Evolutionary conservation across 92 coral and sea anemone species (phyloP).

Genomic region (Porites evermanni): DNA sequence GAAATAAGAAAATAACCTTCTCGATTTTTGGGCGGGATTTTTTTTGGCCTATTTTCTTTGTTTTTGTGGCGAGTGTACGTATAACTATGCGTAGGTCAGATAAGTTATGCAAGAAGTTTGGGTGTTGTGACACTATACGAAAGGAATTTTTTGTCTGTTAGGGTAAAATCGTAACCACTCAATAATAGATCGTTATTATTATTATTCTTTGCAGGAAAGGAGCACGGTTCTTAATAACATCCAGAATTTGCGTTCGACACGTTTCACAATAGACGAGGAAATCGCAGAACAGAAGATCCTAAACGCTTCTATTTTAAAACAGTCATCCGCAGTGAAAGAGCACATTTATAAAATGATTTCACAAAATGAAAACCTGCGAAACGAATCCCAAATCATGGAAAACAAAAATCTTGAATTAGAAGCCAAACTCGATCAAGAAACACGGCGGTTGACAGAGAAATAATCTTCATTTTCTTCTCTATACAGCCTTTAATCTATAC

Average conservation of each 20-base stretch:
- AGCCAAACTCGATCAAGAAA: constrained; percentile 24
- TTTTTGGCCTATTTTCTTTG: too few species aligned
- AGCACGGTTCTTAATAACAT: constrained; percentile 22
- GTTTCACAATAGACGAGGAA: constrained; percentile 25
- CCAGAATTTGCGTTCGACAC: constrained; percentile 1
- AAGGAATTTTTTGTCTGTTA: too few species aligned
- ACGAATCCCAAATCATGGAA: constrained; percentile 17
- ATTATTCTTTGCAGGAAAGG: neutral
- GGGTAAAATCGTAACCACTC: too few species aligned
- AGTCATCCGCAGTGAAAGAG: neutral
- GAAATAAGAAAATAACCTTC: too few species aligned
- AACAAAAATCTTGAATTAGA: constrained; percentile 13
- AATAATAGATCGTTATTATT: neutral
- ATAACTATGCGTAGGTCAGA: too few species aligned
- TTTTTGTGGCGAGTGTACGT: too few species aligned
- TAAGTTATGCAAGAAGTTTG: too few species aligned
- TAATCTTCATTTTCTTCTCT: too few species aligned
- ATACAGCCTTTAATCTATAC: too few species aligned
- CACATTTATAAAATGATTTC: neutral
- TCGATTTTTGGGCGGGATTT: too few species aligned
- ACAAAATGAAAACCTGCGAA: neutral
- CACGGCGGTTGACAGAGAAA: constrained; percentile 9
- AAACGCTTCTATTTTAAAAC: constrained; percentile 24
- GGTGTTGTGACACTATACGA: too few species aligned
- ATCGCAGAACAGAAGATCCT: constrained; percentile 37